These are phyloP conservation scores for Chelonia mydas DNA, from an alignment of 2,797 vertebrate genomes.

Conservation along the genomic window DNA sequence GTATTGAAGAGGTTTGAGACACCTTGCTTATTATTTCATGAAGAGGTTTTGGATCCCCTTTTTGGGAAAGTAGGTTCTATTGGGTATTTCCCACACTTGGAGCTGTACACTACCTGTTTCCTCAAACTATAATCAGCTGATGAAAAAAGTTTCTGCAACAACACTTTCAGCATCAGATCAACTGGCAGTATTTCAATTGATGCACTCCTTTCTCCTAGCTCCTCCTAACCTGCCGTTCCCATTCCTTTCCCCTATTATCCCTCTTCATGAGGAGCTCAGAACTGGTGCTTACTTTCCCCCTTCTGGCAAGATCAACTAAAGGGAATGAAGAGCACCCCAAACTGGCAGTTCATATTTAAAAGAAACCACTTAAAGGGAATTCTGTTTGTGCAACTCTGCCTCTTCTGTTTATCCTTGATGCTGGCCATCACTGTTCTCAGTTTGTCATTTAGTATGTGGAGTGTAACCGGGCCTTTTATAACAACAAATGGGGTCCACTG, in stretches of 20 bases:
- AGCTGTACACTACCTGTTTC: background rate
- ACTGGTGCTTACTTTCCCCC: background rate
- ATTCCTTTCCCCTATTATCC: background rate
- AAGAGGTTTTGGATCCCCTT: background rate
- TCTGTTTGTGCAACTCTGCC: background rate
- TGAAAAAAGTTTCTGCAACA: background rate
- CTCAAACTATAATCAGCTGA: background rate
- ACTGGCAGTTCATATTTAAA: background rate
- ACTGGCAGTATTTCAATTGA: background rate
- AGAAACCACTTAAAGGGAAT: background rate
- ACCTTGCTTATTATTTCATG: background rate
- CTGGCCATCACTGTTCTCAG: background rate
- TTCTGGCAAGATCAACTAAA: accelerated
- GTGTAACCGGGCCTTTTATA: background rate
- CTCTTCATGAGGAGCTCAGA: background rate
- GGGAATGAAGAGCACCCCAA: background rate
- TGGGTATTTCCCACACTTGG: background rate
- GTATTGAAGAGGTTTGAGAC: background rate
- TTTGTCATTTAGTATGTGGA: background rate
- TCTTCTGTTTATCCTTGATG: background rate
- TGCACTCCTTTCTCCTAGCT: too few species aligned
- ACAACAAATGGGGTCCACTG: background rate
- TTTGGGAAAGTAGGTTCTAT: background rate
- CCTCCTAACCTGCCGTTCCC: background rate
- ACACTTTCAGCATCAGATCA: background rate